These are phyloP conservation scores for Tyrophagus putrescentiae DNA, from an alignment of 1,140 invertebrate genomes.

Conservation along the genomic window DNA sequence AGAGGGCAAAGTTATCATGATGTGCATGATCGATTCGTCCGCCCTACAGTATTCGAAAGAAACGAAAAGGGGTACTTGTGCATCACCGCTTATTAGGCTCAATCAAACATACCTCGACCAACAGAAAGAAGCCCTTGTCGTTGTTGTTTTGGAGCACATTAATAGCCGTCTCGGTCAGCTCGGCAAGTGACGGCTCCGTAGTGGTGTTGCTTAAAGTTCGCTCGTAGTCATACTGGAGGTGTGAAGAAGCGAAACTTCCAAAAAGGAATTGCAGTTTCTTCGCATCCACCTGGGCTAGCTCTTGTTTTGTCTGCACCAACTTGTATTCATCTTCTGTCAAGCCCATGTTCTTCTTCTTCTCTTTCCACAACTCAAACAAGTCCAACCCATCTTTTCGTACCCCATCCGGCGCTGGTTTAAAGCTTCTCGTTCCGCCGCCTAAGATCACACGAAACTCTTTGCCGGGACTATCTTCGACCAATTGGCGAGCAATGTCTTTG, in stretches of 20 bases:
- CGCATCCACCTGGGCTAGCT: constrained; percentile 3
- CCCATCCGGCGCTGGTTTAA: constrained; percentile 20
- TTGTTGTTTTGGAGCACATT: constrained; percentile 45
- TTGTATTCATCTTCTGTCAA: not conserved
- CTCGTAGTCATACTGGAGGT: constrained; percentile 35
- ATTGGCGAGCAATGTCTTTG: constrained; percentile 59
- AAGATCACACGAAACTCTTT: constrained; percentile 50
- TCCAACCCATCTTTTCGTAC: not conserved
- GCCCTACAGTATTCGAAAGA: too few species aligned
- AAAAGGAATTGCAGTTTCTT: constrained; percentile 20
- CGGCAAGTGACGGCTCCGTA: constrained; percentile 51
- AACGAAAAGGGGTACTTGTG: too few species aligned
- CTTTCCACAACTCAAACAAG: constrained; percentile 12
- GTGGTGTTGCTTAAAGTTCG: constrained; percentile 21
- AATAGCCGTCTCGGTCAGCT: constrained; percentile 74
- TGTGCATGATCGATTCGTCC: constrained; percentile 17
- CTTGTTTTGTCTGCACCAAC: constrained; percentile 14
- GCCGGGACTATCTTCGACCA: constrained; percentile 54
- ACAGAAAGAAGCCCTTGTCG: constrained; percentile 36
- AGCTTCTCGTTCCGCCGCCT: constrained; percentile 33
- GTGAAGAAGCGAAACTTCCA: constrained; percentile 34
- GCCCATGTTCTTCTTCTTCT: not conserved
- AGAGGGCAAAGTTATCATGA: constrained; percentile 32
- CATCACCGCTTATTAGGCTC: too few species aligned
- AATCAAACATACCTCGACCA: too few species aligned